A percentile compares a stretch with the other conserved stretches of the same genome.
Conservation (phyloP, 2,797 vertebrate genomes). For the Pangasius macronema region DNA sequence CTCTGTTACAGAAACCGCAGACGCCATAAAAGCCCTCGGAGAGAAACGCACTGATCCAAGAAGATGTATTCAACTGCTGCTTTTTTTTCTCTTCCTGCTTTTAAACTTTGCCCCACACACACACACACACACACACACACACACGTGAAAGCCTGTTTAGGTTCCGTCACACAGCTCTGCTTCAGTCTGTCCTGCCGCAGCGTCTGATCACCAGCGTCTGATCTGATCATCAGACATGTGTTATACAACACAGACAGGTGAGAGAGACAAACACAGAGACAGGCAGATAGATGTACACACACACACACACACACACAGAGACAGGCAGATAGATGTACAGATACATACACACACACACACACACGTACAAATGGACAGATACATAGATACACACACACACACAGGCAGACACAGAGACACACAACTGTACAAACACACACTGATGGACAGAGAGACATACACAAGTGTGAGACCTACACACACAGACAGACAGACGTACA, state of each 20-base stretch:
- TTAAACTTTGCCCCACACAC: slow-evolving; percentile 40
- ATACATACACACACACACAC: neutral
- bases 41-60: slow-evolving; percentile 67
- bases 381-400: too few species aligned
- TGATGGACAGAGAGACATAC: neutral
- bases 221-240: neutral
- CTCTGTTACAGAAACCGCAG: slow-evolving; percentile 53
- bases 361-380: too few species aligned
- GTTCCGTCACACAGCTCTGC: neutral
- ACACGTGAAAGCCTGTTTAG: neutral
- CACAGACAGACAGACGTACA: neutral
- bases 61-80: slow-evolving; percentile 44
- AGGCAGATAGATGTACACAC: neutral
- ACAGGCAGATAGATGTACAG: too few species aligned
- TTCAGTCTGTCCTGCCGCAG: neutral
- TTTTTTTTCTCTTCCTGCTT: slow-evolving; percentile 51
- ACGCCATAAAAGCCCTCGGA: slow-evolving; percentile 49
- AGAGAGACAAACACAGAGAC: neutral
- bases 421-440: neutral
- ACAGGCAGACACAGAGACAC: neutral
- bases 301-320: neutral
- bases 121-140: neutral
- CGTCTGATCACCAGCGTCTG: neutral
- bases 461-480: neutral
- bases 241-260: neutral